Percentiles rank a stretch among this genome's conserved stretches.
Conservation (phyloP, 2,113 vertebrate genomes). For the Psammodynastes pulverulentus region DNA sequence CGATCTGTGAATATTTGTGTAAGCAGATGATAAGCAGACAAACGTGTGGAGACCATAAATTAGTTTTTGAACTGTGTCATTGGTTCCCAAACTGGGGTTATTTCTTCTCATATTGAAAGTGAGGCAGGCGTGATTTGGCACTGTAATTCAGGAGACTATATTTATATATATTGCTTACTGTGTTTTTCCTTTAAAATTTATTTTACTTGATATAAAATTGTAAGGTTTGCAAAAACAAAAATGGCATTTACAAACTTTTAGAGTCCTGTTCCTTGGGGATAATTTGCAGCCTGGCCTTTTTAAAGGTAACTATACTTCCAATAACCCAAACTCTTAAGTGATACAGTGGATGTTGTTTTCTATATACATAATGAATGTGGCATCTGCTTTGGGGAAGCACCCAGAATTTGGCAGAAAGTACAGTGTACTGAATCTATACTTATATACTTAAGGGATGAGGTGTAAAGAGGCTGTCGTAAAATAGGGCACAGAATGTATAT, state of each 20-base stretch:
- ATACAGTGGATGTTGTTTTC: background rate
- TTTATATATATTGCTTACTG: background rate
- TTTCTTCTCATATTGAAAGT: constrained; percentile 10
- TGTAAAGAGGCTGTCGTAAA: background rate
- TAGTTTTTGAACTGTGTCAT: background rate
- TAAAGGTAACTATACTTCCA: background rate
- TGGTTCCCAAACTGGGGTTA: background rate
- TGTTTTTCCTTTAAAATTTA: background rate
- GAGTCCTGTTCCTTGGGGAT: background rate
- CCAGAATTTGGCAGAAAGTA: background rate
- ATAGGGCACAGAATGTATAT: background rate
- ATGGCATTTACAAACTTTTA: background rate
- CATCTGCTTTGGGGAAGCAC: background rate
- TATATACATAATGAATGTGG: background rate
- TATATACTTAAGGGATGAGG: background rate
- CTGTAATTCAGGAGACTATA: background rate
- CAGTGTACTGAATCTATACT: background rate
- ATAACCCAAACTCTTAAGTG: background rate
- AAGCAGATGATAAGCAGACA: background rate
- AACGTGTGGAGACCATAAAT: background rate
- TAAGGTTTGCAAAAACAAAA: background rate
- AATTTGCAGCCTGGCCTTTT: background rate
- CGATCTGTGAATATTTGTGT: background rate
- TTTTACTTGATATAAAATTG: background rate
- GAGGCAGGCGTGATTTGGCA: background rate